Conservation (phyloP, 2,888 invertebrate genomes). For the Alloscopus bannaensis region DNA sequence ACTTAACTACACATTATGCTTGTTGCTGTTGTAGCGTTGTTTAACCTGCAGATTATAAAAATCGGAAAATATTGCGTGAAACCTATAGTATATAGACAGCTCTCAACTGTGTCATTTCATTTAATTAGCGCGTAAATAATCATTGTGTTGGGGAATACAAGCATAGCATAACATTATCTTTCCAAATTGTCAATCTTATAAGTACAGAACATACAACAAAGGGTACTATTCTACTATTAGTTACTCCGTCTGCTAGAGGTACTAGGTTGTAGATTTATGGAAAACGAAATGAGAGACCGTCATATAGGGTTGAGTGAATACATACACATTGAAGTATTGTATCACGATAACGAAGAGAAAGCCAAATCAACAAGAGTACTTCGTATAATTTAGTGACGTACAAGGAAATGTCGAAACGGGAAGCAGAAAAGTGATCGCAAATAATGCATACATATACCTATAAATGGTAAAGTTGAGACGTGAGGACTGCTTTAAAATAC, state of each 20-base stretch:
- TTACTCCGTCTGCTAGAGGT: no score
- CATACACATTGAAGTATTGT: slow-evolving; percentile 22
- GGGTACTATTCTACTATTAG: no score
- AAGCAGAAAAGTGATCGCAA: slow-evolving; percentile 3
- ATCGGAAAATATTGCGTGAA: no score
- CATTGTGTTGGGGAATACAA: no score
- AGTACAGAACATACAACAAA: slow-evolving; percentile 44
- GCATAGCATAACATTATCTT: slow-evolving; percentile 1
- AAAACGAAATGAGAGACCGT: slow-evolving; percentile 59
- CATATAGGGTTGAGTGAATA: slow-evolving; percentile 29
- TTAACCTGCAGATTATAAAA: no score
- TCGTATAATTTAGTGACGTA: slow-evolving; percentile 33
- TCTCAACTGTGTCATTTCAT: no score
- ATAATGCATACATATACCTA: slow-evolving; percentile 5
- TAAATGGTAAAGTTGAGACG: slow-evolving; percentile 11
- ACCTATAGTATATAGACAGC: no score
- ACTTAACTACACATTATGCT: no score
- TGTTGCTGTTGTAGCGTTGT: no score
- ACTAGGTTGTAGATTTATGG: slow-evolving; percentile 36
- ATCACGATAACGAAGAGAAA: slow-evolving; percentile 29
- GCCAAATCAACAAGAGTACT: slow-evolving; percentile 46
- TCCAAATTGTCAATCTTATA: no score
- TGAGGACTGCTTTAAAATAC: slow-evolving; percentile 53
- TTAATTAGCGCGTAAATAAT: no score
- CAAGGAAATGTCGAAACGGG: slow-evolving; percentile 2